phyloP scores from a whole-genome alignment of 2,888 invertebrate species.

The Campaea margaritaria region DNA sequence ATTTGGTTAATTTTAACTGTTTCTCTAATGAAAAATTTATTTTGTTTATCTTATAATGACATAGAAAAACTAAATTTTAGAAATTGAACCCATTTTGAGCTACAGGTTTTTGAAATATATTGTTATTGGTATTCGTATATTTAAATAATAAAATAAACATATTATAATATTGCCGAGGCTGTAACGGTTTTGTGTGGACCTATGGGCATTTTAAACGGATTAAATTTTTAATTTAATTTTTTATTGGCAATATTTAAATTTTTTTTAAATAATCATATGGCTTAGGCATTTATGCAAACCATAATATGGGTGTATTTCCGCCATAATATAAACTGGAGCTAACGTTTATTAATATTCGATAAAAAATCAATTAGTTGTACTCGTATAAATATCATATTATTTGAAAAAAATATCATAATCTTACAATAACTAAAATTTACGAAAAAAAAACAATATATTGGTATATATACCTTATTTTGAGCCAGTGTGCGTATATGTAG shows the following conservation, averaged over 20 bases:
- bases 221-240: slow-evolving; percentile 12
- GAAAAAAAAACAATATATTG: slow-evolving; percentile 1
- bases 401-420: no score
- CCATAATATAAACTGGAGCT: not conserved
- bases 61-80: no score
- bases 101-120: not conserved
- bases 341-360: not conserved
- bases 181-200: slow-evolving; percentile 12
- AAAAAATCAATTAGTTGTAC: not conserved
- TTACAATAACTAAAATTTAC: not conserved
- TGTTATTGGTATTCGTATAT: not conserved
- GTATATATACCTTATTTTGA: not conserved
- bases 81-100: no score
- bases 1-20: no score
- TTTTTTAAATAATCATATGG: slow-evolving; percentile 6
- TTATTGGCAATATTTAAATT: slow-evolving; percentile 23
- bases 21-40: no score
- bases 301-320: slow-evolving; percentile 3
- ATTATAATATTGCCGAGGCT: slow-evolving; percentile 3
- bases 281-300: slow-evolving; percentile 6
- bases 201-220: slow-evolving; percentile 14
- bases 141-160: slow-evolving; percentile 20
- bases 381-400: slow-evolving; percentile 2
- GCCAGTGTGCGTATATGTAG: no score
- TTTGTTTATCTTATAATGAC: no score